Conservation (phyloP, 2,113 vertebrate species). For the Eclectus roratus region DNA sequence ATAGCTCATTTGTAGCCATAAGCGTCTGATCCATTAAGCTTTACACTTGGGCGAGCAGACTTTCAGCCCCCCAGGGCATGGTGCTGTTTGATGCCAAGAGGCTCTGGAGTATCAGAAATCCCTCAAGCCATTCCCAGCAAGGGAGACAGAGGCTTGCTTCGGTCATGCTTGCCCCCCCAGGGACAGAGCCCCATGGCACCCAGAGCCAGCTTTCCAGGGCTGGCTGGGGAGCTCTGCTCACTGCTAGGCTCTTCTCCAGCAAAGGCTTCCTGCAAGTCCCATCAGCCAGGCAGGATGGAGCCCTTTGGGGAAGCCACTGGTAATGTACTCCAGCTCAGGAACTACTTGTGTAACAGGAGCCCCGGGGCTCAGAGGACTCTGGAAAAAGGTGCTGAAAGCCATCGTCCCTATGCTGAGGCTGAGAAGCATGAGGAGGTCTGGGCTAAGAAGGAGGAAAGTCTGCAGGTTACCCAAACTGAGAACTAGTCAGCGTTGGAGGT, state of each 20-base stretch:
- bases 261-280: neutral
- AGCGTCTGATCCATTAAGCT: neutral
- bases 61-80: neutral
- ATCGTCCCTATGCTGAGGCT: neutral
- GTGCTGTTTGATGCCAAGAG: fast-evolving
- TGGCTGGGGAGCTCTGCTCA: neutral
- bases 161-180: fast-evolving
- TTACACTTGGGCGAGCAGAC: neutral
- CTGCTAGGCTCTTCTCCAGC: neutral
- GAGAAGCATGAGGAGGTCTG: neutral
- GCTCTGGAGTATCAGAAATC: neutral
- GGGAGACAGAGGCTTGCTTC: neutral
- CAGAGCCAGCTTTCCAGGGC: fast-evolving
- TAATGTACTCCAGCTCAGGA: neutral
- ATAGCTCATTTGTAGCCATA: neutral
- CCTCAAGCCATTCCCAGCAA: neutral
- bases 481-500: neutral
- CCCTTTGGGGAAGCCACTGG: neutral
- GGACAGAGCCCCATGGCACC: neutral
- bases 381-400: neutral
- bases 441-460: neutral
- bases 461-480: neutral
- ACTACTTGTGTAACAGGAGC: fast-evolving
- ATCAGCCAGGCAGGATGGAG: neutral
- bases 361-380: neutral